A percentile compares a stretch with the other conserved stretches of the same genome.
Conservation (phyloP, 2,113 vertebrate genomes). For the Sinocyclocheilus maitianheensis region DNA sequence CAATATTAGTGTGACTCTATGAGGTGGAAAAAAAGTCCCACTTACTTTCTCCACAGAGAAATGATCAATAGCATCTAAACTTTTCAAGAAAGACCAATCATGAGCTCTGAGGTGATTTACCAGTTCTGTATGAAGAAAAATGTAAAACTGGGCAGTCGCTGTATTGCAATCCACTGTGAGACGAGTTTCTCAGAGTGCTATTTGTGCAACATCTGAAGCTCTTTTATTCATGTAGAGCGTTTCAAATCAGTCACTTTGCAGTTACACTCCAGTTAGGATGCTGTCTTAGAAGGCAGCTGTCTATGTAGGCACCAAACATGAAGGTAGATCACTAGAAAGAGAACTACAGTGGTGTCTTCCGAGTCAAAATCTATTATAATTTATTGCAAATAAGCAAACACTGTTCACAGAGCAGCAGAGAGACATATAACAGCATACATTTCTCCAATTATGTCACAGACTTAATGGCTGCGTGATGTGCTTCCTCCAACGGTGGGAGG, state of each 20-base stretch:
- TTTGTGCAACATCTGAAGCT: not conserved
- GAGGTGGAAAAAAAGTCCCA: not conserved
- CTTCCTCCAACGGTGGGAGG: conserved; percentile 14
- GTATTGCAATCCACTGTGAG: not conserved
- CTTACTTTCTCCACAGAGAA: not conserved
- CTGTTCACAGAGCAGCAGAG: not conserved
- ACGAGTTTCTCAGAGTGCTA: not conserved
- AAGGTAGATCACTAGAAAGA: not conserved
- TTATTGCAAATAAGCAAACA: not conserved
- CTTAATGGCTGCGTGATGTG: conserved; percentile 54
- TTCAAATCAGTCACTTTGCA: not conserved
- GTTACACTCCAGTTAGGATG: not conserved
- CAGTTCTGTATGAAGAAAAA: not conserved
- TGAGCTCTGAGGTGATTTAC: not conserved
- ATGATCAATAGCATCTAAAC: not conserved
- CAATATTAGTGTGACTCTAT: not conserved
- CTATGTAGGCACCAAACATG: not conserved
- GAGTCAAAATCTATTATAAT: not conserved
- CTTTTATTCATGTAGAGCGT: not conserved
- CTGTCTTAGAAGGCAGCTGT: not conserved
- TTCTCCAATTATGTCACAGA: conserved; percentile 38
- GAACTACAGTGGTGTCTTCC: not conserved
- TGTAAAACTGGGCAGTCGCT: not conserved
- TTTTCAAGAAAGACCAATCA: not conserved
- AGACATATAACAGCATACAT: not conserved